These are phyloP conservation scores for Lasiurus cinereus DNA, from an alignment of 2,113 vertebrate species.

Conservation along the genomic window DNA sequence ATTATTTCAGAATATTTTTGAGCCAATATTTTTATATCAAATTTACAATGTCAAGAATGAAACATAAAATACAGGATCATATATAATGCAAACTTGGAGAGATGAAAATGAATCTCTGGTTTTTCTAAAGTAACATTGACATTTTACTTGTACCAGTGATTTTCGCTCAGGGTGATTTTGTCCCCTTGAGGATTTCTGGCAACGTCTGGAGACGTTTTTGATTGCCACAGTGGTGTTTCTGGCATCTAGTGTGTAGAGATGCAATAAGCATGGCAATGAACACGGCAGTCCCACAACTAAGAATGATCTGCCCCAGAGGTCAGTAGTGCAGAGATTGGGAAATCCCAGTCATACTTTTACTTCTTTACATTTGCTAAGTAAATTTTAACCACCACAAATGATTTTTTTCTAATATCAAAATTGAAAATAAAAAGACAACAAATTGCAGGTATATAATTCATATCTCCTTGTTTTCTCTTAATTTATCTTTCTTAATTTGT, in stretches of 20 bases:
- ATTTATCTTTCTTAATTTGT: background rate
- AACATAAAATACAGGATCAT: background rate
- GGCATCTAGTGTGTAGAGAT: background rate
- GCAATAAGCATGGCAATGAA: no score
- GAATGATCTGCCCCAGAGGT: background rate
- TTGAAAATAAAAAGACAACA: constrained; percentile 6
- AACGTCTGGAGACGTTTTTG: background rate
- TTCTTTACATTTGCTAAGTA: background rate
- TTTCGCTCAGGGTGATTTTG: background rate
- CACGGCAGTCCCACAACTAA: background rate
- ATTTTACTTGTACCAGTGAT: background rate
- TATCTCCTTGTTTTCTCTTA: background rate
- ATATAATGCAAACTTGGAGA: background rate
- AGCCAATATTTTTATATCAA: background rate
- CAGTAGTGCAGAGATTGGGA: background rate
- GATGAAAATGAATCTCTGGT: background rate
- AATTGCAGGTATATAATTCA: background rate
- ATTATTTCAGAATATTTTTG: constrained; percentile 37
- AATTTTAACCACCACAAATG: background rate
- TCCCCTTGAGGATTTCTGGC: background rate
- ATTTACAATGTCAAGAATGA: background rate
- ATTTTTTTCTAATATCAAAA: constrained; percentile 30
- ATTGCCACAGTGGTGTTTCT: background rate
- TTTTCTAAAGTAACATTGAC: constrained; percentile 15
- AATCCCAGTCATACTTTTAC: background rate